Evolutionary conservation across 2,797 vertebrate species (phyloP).

Genomic region (Coccyzus lansbergi): DNA sequence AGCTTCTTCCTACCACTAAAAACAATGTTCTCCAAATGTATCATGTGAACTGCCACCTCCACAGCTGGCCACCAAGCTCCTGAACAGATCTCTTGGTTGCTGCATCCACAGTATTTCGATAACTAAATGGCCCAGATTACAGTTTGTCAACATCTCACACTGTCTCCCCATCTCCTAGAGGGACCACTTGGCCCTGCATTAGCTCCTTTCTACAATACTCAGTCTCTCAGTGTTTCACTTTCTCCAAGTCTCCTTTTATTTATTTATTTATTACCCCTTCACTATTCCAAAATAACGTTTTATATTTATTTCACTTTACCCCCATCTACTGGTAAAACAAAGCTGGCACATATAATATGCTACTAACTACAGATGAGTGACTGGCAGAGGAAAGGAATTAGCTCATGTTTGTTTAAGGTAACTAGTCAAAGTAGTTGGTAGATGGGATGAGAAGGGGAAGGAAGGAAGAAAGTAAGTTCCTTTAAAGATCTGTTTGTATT

Average conservation of each 20-base stretch:
- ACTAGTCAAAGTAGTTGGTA: background rate
- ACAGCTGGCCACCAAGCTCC: background rate
- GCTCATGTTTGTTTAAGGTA: background rate
- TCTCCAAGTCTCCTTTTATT: background rate
- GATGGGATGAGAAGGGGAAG: background rate
- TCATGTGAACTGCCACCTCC: background rate
- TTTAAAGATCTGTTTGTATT: background rate
- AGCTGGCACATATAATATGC: background rate
- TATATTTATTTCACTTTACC: conserved; percentile 8
- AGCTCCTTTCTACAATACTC: background rate
- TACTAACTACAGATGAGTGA: background rate
- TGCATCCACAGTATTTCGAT: background rate
- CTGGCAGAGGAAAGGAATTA: background rate
- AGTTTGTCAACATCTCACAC: background rate
- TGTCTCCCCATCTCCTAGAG: background rate
- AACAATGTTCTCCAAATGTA: background rate
- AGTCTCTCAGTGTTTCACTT: background rate
- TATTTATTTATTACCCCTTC: background rate
- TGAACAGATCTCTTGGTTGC: background rate
- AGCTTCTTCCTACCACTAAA: background rate
- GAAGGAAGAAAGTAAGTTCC: background rate
- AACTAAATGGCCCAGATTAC: background rate
- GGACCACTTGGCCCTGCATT: background rate
- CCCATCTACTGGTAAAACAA: conserved; percentile 45
- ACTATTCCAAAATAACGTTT: background rate